Percentiles rank a stretch among this genome's conserved stretches.
These are phyloP conservation scores for Malurus alboscapulatus DNA, from an alignment of 2,113 vertebrate species.

Conservation along the genomic window DNA sequence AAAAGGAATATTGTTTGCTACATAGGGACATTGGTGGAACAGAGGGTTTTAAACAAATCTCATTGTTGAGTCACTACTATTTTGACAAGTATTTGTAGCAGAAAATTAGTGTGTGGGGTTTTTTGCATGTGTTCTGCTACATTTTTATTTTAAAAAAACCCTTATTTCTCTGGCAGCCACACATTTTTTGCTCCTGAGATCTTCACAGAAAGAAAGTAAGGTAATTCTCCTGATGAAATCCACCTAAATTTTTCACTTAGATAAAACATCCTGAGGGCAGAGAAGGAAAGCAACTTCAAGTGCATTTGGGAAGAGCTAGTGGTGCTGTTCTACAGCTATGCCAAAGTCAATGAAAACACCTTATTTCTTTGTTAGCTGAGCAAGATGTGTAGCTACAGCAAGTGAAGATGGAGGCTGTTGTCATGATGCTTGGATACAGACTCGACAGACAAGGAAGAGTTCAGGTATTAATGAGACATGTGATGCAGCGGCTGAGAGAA, in stretches of 20 bases:
- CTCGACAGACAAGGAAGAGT: neutral
- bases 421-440: neutral
- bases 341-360: neutral
- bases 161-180: neutral
- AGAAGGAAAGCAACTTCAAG: neutral
- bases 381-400: neutral
- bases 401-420: conserved; percentile 23
- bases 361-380: neutral
- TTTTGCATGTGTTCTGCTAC: neutral
- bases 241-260: neutral
- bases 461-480: neutral
- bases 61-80: neutral
- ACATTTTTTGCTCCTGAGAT: neutral
- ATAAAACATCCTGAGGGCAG: neutral
- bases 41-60: neutral
- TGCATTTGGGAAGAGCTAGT: neutral
- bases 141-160: neutral
- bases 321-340: neutral
- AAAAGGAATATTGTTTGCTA: neutral
- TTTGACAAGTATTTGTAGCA: neutral
- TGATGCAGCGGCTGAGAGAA: neutral
- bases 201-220: neutral
- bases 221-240: neutral
- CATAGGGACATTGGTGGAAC: neutral
- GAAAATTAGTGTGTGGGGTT: neutral